Conservation (phyloP, 1,140 invertebrate species). For the Cydia amplana region DNA sequence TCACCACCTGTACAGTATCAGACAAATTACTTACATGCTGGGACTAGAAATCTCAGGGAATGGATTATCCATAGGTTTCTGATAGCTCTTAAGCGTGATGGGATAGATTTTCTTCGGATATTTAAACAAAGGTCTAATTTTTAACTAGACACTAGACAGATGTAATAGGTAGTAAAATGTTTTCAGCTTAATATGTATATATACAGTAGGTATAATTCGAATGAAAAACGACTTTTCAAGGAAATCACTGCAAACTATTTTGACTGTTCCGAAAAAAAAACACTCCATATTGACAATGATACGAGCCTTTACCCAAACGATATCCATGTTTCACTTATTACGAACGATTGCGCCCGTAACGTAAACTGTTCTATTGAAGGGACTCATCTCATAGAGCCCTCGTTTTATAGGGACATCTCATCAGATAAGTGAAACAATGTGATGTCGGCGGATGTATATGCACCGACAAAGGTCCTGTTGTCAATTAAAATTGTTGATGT, state of each 20-base stretch:
- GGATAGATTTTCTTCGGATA: too few relatives aligned
- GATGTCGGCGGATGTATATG: constrained; percentile 48
- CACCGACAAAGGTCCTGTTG: constrained; percentile 55
- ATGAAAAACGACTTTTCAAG: too few relatives aligned
- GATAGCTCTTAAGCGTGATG: too few relatives aligned
- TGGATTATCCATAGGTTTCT: too few relatives aligned
- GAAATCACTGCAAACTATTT: too few relatives aligned
- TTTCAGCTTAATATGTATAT: too few relatives aligned
- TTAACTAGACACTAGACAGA: too few relatives aligned
- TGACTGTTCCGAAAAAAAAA: too few relatives aligned
- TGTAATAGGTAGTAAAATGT: too few relatives aligned
- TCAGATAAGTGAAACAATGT: constrained; percentile 57
- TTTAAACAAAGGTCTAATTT: too few relatives aligned
- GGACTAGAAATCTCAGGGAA: background rate
- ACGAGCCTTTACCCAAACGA: constrained; percentile 47
- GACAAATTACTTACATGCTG: background rate
- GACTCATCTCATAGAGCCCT: constrained; percentile 33
- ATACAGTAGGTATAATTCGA: too few relatives aligned
- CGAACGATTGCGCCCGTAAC: constrained; percentile 35
- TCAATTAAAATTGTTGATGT: constrained; percentile 55
- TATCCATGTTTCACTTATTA: constrained; percentile 41
- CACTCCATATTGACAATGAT: background rate
- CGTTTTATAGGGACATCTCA: constrained; percentile 49
- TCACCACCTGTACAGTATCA: constrained; percentile 36
- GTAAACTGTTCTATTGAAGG: constrained; percentile 42